Evolutionary conservation across 2,888 invertebrate genomes (phyloP).

Genomic region (Morpho deidamia): DNA sequence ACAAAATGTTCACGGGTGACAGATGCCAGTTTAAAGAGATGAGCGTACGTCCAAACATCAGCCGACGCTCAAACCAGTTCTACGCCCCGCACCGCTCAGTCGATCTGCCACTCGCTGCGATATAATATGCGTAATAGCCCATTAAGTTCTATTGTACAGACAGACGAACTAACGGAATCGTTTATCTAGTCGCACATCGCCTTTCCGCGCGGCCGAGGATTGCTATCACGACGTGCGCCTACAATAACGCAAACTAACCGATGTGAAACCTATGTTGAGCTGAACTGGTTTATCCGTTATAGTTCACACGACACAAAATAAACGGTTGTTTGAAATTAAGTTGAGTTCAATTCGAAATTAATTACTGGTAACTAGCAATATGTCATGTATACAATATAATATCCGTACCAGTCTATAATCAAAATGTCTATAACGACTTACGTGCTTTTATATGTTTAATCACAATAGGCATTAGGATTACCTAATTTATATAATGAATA

Average conservation of each 20-base stretch:
- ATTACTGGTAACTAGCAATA: neutral
- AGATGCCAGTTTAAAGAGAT: slow-evolving; percentile 40
- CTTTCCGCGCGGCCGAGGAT: slow-evolving; percentile 51
- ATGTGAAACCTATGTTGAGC: slow-evolving; percentile 19
- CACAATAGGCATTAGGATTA: too few species aligned
- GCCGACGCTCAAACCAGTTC: slow-evolving; percentile 56
- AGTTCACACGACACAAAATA: slow-evolving; percentile 8
- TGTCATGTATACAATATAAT: too few species aligned
- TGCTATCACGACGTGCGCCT: slow-evolving; percentile 38
- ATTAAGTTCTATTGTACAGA: slow-evolving; percentile 63
- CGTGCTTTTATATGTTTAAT: too few species aligned
- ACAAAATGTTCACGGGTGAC: slow-evolving; percentile 29
- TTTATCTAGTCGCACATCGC: slow-evolving; percentile 63
- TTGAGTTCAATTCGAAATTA: neutral
- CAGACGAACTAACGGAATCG: slow-evolving; percentile 70
- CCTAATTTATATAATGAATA: too few species aligned
- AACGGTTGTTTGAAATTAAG: neutral
- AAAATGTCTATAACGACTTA: too few species aligned
- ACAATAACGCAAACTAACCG: slow-evolving; percentile 12
- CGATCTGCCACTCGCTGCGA: slow-evolving; percentile 29
- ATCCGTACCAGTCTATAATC: too few species aligned
- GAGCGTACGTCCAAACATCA: slow-evolving; percentile 38
- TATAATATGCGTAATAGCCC: slow-evolving; percentile 42
- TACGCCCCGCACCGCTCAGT: slow-evolving; percentile 34
- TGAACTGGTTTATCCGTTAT: slow-evolving; percentile 20